phyloP scores from a whole-genome alignment of 1,140 invertebrate species.

The Pseudomyrmex gracilis region DNA sequence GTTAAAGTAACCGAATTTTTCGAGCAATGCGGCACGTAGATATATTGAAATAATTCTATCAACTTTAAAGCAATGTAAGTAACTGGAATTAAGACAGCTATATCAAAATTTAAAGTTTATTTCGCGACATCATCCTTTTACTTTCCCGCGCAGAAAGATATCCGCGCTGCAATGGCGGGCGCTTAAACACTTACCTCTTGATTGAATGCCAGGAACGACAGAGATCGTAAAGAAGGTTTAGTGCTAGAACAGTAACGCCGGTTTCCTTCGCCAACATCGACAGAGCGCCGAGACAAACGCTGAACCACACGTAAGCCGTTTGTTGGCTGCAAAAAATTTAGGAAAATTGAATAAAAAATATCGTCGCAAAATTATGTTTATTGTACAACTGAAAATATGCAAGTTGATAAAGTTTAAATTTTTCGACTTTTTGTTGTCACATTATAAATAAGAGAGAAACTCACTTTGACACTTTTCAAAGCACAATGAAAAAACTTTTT shows the following conservation, averaged over 20 bases:
- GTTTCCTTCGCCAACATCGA: slow-evolving; percentile 97
- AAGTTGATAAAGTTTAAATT: too few relatives aligned
- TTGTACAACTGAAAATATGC: neutral
- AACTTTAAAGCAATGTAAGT: neutral
- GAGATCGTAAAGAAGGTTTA: slow-evolving; percentile 91
- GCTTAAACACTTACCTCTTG: slow-evolving; percentile 87
- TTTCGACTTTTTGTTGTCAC: too few relatives aligned
- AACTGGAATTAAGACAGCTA: slow-evolving; percentile 17
- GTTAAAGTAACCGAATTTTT: neutral
- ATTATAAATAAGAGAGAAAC: too few relatives aligned
- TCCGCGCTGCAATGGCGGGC: slow-evolving; percentile 1
- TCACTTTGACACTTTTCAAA: too few relatives aligned
- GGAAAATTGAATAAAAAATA: neutral
- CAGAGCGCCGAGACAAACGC: slow-evolving; percentile 89
- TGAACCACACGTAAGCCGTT: slow-evolving; percentile 87
- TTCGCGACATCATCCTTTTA: slow-evolving; percentile 10
- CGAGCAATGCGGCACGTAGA: neutral
- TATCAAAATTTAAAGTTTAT: slow-evolving; percentile 43
- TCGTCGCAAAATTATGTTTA: neutral
- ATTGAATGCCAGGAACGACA: slow-evolving; percentile 90
- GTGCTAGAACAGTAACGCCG: slow-evolving; percentile 93
- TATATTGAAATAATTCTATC: neutral
- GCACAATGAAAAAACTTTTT: too few relatives aligned
- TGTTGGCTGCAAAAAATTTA: slow-evolving; percentile 77
- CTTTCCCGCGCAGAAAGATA: neutral